Base-by-base conservation (phyloP, 2,888 invertebrate species). In the Latheticus oryzae region DNA sequence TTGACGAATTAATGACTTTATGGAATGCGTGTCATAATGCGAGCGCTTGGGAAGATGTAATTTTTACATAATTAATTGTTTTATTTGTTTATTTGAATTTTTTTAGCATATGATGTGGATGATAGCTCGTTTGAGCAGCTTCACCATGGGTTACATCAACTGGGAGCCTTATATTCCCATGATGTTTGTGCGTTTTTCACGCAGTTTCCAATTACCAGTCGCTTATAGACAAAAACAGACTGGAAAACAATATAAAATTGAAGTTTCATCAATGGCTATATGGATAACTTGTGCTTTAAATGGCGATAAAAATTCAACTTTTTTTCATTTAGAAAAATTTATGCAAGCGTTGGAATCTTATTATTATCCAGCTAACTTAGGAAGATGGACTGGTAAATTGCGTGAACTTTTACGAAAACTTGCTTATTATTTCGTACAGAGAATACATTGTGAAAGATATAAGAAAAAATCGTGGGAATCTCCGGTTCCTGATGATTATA, bases 281-380 rank as follows among this genome's bases (percentile, higher is more conserved):
- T 87, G 85, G 86, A 85, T 87, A 33, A 83, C 84, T 1, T 82
- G 81, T 76, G 81, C 81, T 7, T 80, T 92, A 78, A 87, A 87
- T 32, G 87, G 88, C 1, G 84, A 86, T 40, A 87, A 87, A 9
- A 73, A 77, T 33, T 80, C 82, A 40, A 85, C 87, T 0, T 85
- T 91, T 72, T 83, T 84, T 40, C 88, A 93, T 69, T 80, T 97
- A 43, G 85, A 87, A 52, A 88, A 90, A 67, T 87, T 96, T 72
- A 85, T 96, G 72, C 88, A 87, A 64, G 88, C 91, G 0, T 80
- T 95, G 2, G 92, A 93, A 75, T 90, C 93, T 2, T 96, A 93
- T 78, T 87, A 90, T 68, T 92, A 97, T 79, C 93, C 93, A 43
- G 95, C 95, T 0, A 97, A 97, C 76, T 78, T 82, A 23, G 96